Evolutionary conservation across 2,113 vertebrate genomes (phyloP).

Genomic region (Neolamprologus fasciatus): DNA sequence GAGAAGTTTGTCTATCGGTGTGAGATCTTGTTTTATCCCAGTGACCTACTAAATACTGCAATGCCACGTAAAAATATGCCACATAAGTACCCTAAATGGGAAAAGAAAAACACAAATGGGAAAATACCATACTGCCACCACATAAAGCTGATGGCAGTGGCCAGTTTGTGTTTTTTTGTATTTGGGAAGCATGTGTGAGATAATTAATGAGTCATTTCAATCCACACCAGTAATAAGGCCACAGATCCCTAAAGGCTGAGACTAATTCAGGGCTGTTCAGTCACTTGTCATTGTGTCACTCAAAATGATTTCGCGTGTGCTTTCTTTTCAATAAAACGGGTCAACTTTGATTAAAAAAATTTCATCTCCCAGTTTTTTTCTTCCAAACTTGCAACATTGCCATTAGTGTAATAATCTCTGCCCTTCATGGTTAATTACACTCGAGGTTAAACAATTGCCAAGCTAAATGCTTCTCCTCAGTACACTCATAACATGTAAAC

Average conservation of each 20-base stretch:
- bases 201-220: slow-evolving; percentile 51
- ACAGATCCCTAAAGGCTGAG: slow-evolving; percentile 40
- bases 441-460: slow-evolving; percentile 26
- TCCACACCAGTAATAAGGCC: slow-evolving; percentile 47
- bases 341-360: slow-evolving; percentile 41
- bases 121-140: background rate
- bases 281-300: slow-evolving; percentile 52
- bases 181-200: background rate
- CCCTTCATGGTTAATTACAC: slow-evolving; percentile 35
- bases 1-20: background rate
- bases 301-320: slow-evolving; percentile 36
- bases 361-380: background rate
- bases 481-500: slow-evolving; percentile 3
- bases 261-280: slow-evolving; percentile 45
- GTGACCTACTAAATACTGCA: background rate
- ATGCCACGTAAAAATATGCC: background rate
- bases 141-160: background rate
- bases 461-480: slow-evolving; percentile 21
- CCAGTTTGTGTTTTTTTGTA: background rate
- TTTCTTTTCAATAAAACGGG: background rate
- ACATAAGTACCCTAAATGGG: background rate
- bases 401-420: slow-evolving; percentile 24
- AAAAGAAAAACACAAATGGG: background rate
- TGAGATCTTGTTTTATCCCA: background rate
- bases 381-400: background rate